These are phyloP conservation scores for Gastrophysa polygoni DNA, from an alignment of 2,888 invertebrate genomes.

Conservation along the genomic window DNA sequence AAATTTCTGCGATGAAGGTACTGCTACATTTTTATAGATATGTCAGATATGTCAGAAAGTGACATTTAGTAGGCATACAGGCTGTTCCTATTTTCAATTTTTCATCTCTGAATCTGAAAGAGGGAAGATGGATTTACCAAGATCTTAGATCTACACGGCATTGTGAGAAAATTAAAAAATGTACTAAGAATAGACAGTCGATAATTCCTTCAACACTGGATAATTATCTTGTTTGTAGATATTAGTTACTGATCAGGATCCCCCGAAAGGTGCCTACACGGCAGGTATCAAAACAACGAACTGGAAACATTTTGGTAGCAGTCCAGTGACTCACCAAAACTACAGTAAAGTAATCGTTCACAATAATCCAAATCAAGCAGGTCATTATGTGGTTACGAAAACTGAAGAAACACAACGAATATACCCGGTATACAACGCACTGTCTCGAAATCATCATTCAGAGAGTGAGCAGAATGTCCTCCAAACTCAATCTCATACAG, in stretches of 20 bases:
- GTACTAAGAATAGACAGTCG: no score
- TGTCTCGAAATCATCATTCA: constrained; percentile 31
- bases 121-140: no score
- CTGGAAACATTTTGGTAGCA: constrained; percentile 36
- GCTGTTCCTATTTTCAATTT: no score
- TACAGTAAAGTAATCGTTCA: constrained; percentile 50
- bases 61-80: no score
- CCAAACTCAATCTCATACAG: constrained; percentile 31
- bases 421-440: constrained; percentile 41
- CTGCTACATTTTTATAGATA: no score
- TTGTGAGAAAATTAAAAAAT: no score
- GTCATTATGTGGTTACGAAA: constrained; percentile 27
- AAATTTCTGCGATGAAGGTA: no score
- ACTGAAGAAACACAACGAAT: constrained; percentile 28
- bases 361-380: constrained; percentile 30
- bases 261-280: constrained; percentile 41
- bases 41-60: no score
- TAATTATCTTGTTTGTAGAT: constrained; percentile 28
- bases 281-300: constrained; percentile 48
- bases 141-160: no score
- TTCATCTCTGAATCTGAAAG: no score
- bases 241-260: constrained; percentile 31
- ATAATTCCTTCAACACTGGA: no score
- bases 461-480: constrained; percentile 30
- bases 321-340: constrained; percentile 46